These are phyloP conservation scores for Pagrus major DNA, from an alignment of 2,113 vertebrate genomes.

Conservation along the genomic window DNA sequence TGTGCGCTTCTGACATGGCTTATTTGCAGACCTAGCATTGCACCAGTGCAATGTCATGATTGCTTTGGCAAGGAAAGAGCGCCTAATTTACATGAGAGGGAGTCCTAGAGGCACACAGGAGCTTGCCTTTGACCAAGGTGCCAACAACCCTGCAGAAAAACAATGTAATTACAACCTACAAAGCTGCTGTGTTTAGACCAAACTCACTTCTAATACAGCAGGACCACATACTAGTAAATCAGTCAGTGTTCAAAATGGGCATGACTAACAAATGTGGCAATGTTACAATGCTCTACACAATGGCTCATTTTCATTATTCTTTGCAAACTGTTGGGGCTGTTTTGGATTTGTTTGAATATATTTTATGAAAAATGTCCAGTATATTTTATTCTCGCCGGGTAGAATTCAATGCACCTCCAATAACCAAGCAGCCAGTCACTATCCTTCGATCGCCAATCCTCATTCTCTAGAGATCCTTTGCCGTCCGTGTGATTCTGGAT, in stretches of 20 bases:
- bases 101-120: constrained; percentile 63
- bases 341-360: background rate
- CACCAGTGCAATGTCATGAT: constrained; percentile 77
- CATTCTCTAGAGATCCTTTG: constrained; percentile 16
- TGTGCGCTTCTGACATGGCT: constrained; percentile 66
- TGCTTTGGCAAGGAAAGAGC: constrained; percentile 73
- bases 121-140: constrained; percentile 74
- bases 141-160: constrained; percentile 72
- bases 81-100: constrained; percentile 74
- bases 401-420: background rate
- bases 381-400: background rate
- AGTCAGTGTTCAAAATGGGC: constrained; percentile 17
- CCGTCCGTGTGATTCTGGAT: constrained; percentile 22
- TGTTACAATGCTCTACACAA: background rate
- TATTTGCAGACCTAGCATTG: constrained; percentile 67
- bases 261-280: constrained; percentile 12
- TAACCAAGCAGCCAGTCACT: constrained; percentile 2
- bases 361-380: background rate
- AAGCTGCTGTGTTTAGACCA: constrained; percentile 50
- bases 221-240: constrained; percentile 14
- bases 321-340: background rate
- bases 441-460: background rate
- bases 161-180: constrained; percentile 71
- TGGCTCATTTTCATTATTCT: background rate
- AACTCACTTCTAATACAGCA: constrained; percentile 29